Conservation (phyloP, 2,113 vertebrate genomes). For the Phaethon lepturus region DNA sequence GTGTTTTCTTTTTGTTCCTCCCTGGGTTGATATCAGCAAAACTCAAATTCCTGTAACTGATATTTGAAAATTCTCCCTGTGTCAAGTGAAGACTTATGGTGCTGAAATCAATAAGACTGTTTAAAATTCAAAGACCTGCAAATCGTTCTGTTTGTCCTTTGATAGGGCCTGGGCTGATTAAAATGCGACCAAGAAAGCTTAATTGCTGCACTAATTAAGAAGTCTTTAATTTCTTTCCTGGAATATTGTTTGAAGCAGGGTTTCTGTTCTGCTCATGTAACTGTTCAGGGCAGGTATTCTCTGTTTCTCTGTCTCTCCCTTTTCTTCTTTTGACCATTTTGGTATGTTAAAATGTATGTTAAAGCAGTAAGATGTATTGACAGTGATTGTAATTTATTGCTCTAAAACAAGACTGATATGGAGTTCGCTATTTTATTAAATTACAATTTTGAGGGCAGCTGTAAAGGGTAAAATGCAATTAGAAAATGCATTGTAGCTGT, state of each 20-base stretch:
- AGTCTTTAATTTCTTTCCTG: slow-evolving; percentile 88
- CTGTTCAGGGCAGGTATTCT: slow-evolving; percentile 75
- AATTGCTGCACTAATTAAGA: slow-evolving; percentile 89
- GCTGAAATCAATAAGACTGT: slow-evolving; percentile 86
- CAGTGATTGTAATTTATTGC: slow-evolving; percentile 69
- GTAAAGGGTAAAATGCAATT: slow-evolving; percentile 66
- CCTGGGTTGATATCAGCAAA: slow-evolving; percentile 73
- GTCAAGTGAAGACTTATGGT: slow-evolving; percentile 80
- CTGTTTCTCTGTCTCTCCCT: slow-evolving; percentile 26
- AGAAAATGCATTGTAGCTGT: slow-evolving; percentile 70
- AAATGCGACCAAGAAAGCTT: slow-evolving; percentile 88
- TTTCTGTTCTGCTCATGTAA: slow-evolving; percentile 65
- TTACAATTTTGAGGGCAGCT: slow-evolving; percentile 63
- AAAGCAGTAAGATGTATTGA: slow-evolving; percentile 52
- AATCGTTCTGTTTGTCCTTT: slow-evolving; percentile 90
- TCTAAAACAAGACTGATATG: slow-evolving; percentile 43
- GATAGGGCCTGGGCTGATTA: slow-evolving; percentile 87
- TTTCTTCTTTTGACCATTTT: slow-evolving; percentile 27
- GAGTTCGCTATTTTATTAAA: slow-evolving; percentile 68
- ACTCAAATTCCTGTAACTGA: slow-evolving; percentile 80
- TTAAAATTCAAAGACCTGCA: slow-evolving; percentile 89
- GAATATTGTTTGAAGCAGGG: slow-evolving; percentile 83
- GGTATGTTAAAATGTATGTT: slow-evolving; percentile 42
- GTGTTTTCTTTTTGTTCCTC: slow-evolving; percentile 13
- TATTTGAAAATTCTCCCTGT: slow-evolving; percentile 80